Base-by-base conservation (phyloP, 2,797 vertebrate genomes). In the Muraenolepis orangiensis region DNA sequence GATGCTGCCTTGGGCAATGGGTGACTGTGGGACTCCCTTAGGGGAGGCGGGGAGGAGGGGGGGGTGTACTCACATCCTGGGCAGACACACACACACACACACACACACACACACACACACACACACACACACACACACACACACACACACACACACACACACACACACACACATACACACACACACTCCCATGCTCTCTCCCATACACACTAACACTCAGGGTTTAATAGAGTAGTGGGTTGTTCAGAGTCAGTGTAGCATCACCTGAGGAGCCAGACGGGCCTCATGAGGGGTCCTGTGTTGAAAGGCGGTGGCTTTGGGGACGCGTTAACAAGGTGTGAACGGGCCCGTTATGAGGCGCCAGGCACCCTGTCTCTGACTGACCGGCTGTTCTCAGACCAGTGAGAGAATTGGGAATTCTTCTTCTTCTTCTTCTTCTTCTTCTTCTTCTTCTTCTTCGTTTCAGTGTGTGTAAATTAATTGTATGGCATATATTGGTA, bases 1-100 rank as follows among this genome's bases (percentile, higher is more conserved):
- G 76, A 85, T 14, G 71, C 70, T 76, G 81, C 89, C 87, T 80
- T 75, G 78, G 91, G 86, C 87, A 86, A 84, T 79, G 86, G 84
- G 82, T 87, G 87, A 87, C 84, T 85, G 78, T 78, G 66, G 72
- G 71, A 76, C 64, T 26, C 69, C 74, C 80, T 77, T 77, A 76
- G 31, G 74, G 74, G 78, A 71, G 74, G 74, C 66, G 51, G 79
- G 69, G 82, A 89, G 72, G 74, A 73, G 68, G 51, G 79, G 69
- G 82, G 90, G 85, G 88, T 72, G 83, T 69, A 82, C 20, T 34
- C 64, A 71, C 84, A 36, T 38, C 61, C 38, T 68, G 70, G 20
- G 72, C 14, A 61, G 64, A 73, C 34, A 73, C 72, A 29, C 29
- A 32, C 68, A 71, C 30, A 66, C 14, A 14, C 28, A 28, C 20